A percentile compares a stretch with the other conserved stretches of the same genome.
phyloP scores from a whole-genome alignment of 2,113 vertebrate species.

The Crypturellus undulatus region DNA sequence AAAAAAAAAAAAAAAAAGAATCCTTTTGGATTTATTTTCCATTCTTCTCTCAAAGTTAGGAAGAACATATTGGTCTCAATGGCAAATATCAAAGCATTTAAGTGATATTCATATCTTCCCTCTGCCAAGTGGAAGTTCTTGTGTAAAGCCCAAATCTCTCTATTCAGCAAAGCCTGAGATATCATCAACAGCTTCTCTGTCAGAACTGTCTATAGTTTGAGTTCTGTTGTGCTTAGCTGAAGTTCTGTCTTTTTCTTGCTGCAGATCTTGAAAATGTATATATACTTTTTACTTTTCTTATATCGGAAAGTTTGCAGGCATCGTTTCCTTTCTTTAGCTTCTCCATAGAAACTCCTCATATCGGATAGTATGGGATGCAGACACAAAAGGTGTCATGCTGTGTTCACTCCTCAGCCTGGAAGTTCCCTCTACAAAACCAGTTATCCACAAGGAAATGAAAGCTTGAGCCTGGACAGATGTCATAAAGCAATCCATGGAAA shows the following conservation, averaged over 20 bases:
- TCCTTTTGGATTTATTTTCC: neutral
- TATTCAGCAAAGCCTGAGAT: constrained; percentile 14
- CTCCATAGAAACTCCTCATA: neutral
- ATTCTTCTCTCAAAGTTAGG: neutral
- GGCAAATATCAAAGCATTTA: neutral
- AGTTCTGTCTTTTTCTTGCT: neutral
- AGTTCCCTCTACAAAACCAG: neutral
- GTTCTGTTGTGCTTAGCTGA: neutral
- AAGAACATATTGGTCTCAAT: neutral
- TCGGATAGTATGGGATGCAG: neutral
- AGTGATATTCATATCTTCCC: neutral
- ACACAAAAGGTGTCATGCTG: neutral
- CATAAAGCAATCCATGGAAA: neutral
- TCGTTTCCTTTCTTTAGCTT: neutral
- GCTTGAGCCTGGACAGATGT: neutral
- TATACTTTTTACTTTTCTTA: neutral
- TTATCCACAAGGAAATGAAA: neutral
- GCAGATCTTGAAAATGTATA: neutral
- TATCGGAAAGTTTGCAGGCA: neutral
- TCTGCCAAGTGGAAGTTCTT: neutral
- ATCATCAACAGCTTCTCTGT: neutral
- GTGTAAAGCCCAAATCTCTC: neutral
- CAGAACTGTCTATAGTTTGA: neutral
- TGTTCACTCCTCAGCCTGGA: neutral
- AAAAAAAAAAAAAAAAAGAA: neutral